phyloP scores from a whole-genome alignment of 2,797 vertebrate genomes.

The Helarctos malayanus region DNA sequence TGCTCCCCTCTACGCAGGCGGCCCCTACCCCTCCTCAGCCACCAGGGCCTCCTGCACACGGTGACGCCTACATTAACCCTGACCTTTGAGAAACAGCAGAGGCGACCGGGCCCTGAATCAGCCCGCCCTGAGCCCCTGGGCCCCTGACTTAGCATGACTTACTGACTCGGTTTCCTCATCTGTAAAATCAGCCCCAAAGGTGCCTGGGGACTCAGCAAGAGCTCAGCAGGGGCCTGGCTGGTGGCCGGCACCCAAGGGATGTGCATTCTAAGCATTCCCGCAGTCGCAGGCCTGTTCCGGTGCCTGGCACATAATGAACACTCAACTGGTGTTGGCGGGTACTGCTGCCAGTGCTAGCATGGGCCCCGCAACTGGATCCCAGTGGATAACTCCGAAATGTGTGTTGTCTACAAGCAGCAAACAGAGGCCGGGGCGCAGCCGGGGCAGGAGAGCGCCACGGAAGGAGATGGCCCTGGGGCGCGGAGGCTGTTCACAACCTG shows the following conservation, averaged over 20 bases:
- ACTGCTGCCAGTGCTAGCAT: accelerated
- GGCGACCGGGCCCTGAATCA: background rate
- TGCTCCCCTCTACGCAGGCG: background rate
- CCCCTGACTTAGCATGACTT: background rate
- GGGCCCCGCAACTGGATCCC: background rate
- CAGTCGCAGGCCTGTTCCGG: accelerated
- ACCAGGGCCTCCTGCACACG: background rate
- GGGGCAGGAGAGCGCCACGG: background rate
- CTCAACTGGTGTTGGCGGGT: accelerated
- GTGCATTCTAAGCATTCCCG: background rate
- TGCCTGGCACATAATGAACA: accelerated
- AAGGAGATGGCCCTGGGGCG: background rate
- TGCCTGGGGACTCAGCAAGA: background rate
- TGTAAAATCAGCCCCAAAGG: background rate
- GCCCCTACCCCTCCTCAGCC: background rate
- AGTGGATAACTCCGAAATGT: background rate
- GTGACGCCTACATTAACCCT: background rate
- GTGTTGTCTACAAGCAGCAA: background rate
- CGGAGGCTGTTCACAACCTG: background rate
- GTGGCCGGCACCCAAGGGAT: accelerated
- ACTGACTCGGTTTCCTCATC: background rate
- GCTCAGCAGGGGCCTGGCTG: background rate
- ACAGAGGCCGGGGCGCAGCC: too few relatives aligned
- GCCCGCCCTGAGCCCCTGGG: background rate
- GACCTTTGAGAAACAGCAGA: constrained; percentile 18